A percentile compares a stretch with the other conserved stretches of the same genome.
These are phyloP conservation scores for Oryzias woworae DNA, from an alignment of 2,113 vertebrate species.

Conservation along the genomic window DNA sequence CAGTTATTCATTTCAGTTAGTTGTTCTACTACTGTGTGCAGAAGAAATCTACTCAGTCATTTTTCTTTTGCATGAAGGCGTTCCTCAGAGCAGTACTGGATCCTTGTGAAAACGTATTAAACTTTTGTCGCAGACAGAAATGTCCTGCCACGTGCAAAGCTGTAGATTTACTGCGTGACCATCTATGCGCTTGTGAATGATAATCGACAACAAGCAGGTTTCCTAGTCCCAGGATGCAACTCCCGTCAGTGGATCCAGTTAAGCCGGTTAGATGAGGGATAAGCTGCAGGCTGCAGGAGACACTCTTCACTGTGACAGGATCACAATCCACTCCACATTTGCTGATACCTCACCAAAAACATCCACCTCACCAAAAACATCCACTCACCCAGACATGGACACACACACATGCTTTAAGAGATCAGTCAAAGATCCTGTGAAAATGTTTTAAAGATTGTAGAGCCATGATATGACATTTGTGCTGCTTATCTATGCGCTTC, in stretches of 20 bases:
- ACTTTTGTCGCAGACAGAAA: not conserved
- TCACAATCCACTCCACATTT: conserved; percentile 20
- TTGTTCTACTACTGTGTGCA: too few relatives aligned
- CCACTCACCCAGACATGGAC: not conserved
- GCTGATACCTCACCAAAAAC: not conserved
- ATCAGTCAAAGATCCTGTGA: too few relatives aligned
- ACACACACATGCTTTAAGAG: too few relatives aligned
- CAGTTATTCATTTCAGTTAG: too few relatives aligned
- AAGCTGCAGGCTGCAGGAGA: conserved; percentile 25
- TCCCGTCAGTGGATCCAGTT: conserved; percentile 29
- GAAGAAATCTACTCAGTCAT: not conserved
- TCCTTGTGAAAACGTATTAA: not conserved
- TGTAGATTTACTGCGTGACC: conserved; percentile 6
- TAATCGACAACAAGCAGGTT: not conserved
- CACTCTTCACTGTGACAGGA: conserved; percentile 16
- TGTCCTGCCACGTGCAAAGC: conserved; percentile 20
- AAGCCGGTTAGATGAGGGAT: conserved; percentile 40
- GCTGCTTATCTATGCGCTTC: too few relatives aligned
- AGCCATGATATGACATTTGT: too few relatives aligned
- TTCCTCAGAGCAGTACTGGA: not conserved
- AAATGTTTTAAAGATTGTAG: too few relatives aligned
- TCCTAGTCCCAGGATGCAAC: conserved; percentile 9
- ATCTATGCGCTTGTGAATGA: not conserved
- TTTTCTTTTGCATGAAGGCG: not conserved
- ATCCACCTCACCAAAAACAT: not conserved